Base-by-base conservation (phyloP, 2,888 invertebrate species). In the Sphaerophoria taeniata region DNA sequence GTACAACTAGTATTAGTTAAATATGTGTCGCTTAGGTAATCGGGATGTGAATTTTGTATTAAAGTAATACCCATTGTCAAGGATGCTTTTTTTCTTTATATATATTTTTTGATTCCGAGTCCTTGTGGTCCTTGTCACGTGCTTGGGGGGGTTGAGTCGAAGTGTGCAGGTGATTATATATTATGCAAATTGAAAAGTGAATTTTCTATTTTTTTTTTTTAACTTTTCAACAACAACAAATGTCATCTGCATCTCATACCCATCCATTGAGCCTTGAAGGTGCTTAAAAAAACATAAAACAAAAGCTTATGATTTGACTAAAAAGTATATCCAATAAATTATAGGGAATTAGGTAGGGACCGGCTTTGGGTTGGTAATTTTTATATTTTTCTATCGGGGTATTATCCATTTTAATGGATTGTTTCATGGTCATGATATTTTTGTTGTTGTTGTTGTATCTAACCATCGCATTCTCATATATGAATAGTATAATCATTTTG, bases 111-210 rank as follows among this genome's bases (percentile, higher is more conserved):
- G 47, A 6, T 47, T 47, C 14, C 6, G 2, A 34, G 47, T 49
- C 49, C 65, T 65, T 63, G 45, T 14, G 4, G 12, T 33, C 24
- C 55, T 60, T 12, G 24, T 24, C 24, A 24, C 24, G 1, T 24
- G 24, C 24, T 24, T 24, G 24, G 24, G 24, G n/a, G 2, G 24
- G 24, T 24, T 24, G 24, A 24, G 24, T 24, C 24, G 24, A 24
- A 24, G 24, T 16, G 39, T 39, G 45, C 6, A 31, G 33, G 45
- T 34, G 73, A 47, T 74, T 75, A 71, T 75, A n/a, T n/a, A 80
- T 80, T 84, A 80, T 84, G 84, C 61, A 84, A 80, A 84, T 84
- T 84, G 67, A 80, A 80, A 80, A 80, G 56, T 72, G 75, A 80
- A 76, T 61, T 79, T 80, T 56, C 60, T 67, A n/a, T n/a, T 49